Conservation (phyloP, 2,888 invertebrate genomes). For the Pilophorus perplexus region DNA sequence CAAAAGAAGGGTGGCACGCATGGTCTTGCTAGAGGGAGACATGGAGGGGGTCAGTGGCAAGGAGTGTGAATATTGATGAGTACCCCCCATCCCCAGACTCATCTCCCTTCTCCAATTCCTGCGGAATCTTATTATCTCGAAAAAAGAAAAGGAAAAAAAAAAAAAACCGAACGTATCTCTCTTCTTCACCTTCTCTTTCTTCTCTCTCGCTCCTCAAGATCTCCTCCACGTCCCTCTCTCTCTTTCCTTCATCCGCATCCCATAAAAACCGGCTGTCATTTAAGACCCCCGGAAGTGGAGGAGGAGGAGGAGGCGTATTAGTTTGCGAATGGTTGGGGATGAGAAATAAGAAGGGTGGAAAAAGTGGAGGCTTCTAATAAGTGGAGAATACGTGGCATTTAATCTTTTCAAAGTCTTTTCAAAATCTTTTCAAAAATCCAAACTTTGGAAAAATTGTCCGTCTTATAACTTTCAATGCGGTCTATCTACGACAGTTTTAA, state of each 20-base stretch:
- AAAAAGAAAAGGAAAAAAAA: conserved; percentile 41
- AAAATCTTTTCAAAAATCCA: no score
- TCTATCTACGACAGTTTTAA: no score
- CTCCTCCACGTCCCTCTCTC: neutral
- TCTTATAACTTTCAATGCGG: no score
- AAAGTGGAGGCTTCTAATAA: conserved; percentile 44
- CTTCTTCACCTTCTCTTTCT: neutral
- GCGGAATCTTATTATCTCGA: conserved; percentile 47
- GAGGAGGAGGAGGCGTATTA: neutral
- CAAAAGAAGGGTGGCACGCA: conserved; percentile 43
- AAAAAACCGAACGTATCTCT: no score
- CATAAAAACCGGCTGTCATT: no score
- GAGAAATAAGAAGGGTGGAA: conserved; percentile 26
- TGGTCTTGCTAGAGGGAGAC: no score
- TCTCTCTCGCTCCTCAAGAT: neutral
- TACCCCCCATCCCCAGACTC: conserved; percentile 12
- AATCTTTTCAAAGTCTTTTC: no score
- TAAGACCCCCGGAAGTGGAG: neutral
- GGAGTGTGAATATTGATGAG: conserved; percentile 48
- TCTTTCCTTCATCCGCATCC: neutral
- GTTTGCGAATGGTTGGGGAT: no score
- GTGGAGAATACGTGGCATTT: neutral
- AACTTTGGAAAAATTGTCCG: no score
- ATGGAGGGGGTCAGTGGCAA: conserved; percentile 30
- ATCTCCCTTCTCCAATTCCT: conserved; percentile 31